Base-by-base conservation (phyloP, 2,113 vertebrate species). In the Heliornis fulica region DNA sequence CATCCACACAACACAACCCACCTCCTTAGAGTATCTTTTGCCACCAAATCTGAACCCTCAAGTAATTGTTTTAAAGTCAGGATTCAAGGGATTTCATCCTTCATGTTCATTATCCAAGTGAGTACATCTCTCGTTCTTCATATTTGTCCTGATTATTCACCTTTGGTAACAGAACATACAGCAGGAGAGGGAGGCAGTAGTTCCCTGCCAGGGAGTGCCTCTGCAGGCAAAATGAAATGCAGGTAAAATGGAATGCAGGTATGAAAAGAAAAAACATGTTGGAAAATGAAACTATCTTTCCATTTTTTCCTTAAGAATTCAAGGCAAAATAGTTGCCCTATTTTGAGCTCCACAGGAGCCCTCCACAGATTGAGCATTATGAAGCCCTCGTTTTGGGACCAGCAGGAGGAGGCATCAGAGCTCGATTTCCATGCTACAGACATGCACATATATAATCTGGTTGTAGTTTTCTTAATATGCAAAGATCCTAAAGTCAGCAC, bases 131-230 rank as follows among this genome's bases (percentile, higher is more conserved):
- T 93, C 5, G 2, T 89, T 86, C 86, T 94, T 96, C 43, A 72
- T 91, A 78, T 91, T 87, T 90, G 32, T 63, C 59, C 90, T 66
- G 40, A 89, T 93, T 97, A 96, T 96, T 96, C 90, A 87, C 92
- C 86, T 94, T 78, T 71, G 64, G 94, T 96, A 94, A 94, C 96
- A 93, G 95, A 96, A 97, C 78, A 85, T 84, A 5, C 90, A 92
- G 91, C n/a, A 89, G 53, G 71, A 93, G 84, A 76, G 29, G 88
- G 85, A 83, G 75, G 43, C 2, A n/a, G 91, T 87, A 95, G 70
- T 75, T 93, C 65, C 32, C 61, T 95, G 87, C 56, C 84, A 82
- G 66, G 69, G 81, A 95, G 75, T 87, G 87, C 65, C 93, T 82
- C 53, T 1, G 1, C 69, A 68, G 60, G 80, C 40, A 91, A 89